Evolutionary conservation across 2,797 vertebrate genomes (phyloP).

Genomic region (Phylloscopus collybita): DNA sequence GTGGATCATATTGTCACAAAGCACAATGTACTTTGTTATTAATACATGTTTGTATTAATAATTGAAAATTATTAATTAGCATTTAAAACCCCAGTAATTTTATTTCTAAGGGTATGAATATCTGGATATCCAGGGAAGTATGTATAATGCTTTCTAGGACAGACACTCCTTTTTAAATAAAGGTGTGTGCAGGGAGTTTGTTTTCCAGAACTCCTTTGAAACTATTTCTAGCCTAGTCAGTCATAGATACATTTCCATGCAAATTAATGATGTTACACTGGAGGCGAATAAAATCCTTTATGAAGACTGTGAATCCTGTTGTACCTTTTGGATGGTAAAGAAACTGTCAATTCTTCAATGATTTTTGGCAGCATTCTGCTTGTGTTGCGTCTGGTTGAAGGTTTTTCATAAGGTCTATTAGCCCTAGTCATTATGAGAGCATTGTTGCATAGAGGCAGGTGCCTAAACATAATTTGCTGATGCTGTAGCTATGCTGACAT

Average conservation of each 20-base stretch:
- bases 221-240: background rate
- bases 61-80: background rate
- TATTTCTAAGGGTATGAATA: background rate
- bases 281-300: background rate
- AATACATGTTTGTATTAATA: background rate
- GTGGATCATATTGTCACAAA: background rate
- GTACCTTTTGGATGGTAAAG: background rate
- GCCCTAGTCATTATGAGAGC: background rate
- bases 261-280: background rate
- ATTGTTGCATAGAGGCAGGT: background rate
- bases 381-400: background rate
- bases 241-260: background rate
- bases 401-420: background rate
- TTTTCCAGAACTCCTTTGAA: background rate
- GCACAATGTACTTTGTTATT: background rate
- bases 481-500: background rate
- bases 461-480: background rate
- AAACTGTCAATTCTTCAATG: background rate
- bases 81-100: background rate
- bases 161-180: background rate
- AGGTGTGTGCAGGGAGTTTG: fast-evolving
- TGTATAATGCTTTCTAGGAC: background rate
- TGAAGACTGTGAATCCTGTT: background rate
- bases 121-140: background rate
- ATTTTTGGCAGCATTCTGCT: constrained; percentile 5